Percentiles rank a stretch among this genome's conserved stretches.
phyloP scores from a whole-genome alignment of 2,888 invertebrate genomes.

The Drosophila flavopinicola region DNA sequence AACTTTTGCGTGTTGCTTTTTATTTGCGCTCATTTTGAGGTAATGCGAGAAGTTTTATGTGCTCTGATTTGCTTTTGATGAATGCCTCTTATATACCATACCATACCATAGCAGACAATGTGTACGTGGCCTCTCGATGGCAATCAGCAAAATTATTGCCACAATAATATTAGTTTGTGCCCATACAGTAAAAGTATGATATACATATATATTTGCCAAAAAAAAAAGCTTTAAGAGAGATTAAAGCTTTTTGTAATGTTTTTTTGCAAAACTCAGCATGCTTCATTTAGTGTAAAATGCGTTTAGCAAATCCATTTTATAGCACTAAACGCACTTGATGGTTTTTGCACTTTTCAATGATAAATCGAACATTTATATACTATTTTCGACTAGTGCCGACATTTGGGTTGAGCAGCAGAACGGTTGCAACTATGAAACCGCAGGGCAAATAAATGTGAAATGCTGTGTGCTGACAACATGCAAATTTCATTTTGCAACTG shows the following conservation, averaged over 20 bases:
- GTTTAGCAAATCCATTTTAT: background rate
- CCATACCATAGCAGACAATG: conserved; percentile 1
- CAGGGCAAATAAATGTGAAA: conserved; percentile 57
- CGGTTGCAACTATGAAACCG: conserved; percentile 38
- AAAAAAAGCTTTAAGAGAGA: too few relatives aligned
- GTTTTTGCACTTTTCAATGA: too few relatives aligned
- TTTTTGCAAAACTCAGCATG: too few relatives aligned
- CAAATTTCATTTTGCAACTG: conserved; percentile 58
- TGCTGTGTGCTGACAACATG: conserved; percentile 58
- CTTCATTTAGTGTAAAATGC: too few relatives aligned
- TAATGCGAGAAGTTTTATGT: conserved; percentile 78
- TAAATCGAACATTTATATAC: background rate
- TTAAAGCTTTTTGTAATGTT: background rate
- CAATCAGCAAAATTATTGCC: conserved; percentile 31
- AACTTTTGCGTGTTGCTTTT: conserved; percentile 54
- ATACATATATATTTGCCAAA: too few relatives aligned
- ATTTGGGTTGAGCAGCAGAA: conserved; percentile 19
- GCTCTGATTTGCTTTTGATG: conserved; percentile 75
- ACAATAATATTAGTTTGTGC: background rate
- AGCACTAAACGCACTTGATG: too few relatives aligned
- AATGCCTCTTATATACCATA: conserved; percentile 35
- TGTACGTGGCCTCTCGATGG: conserved; percentile 13
- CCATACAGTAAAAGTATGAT: too few relatives aligned
- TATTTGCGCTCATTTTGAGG: conserved; percentile 70
- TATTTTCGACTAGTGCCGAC: conserved; percentile 19